Base-by-base conservation (phyloP, 1,140 invertebrate species). In the Kradibia gibbosae region DNA sequence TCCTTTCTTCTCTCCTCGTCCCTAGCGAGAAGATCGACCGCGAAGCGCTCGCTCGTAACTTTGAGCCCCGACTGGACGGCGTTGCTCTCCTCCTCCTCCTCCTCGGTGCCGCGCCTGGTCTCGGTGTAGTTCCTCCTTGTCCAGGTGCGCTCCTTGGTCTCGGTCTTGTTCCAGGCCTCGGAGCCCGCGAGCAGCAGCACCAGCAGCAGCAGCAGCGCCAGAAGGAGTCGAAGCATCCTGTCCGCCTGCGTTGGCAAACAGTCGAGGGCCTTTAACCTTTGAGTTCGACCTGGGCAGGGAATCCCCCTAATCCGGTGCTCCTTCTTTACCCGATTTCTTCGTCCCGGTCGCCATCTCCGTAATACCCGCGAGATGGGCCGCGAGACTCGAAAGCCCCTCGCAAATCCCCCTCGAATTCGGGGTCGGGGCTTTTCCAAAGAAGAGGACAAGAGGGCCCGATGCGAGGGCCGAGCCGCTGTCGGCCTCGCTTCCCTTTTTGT, bases 221-320 rank as follows among this genome's bases (percentile, higher is more conserved):
- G 34, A 31, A 71, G 77, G 34, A 71, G 48, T 55, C 65, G 77
- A 34, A 22, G 1, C 48, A 36, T 79, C 48, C 28, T 72, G 31
- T 22, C 55, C 13, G 48, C 50, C 77, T 78, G 34, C 3, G 10
- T 13, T 48, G 20, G 31, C 36, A 42, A 34, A 62, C 36, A 11
- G 20, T 31, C 62, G 13, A 36, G 3, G 62, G 42, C 15, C 67
- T 71, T 48, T n/a, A n/a, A n/a, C n/a, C n/a, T n/a, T n/a, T n/a
- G n/a, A n/a, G n/a, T n/a, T n/a, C n/a, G n/a, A n/a, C n/a, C n/a
- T n/a, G n/a, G n/a, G n/a, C n/a, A n/a, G n/a, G n/a, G n/a, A n/a
- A n/a, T n/a, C n/a, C n/a, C n/a, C n/a, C n/a, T n/a, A n/a, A n/a
- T n/a, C n/a, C n/a, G n/a, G n/a, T n/a, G n/a, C n/a, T n/a, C n/a